Percentiles rank a stretch among this genome's conserved stretches.
Conservation (phyloP, 2,888 invertebrate species). For the Lasioglossum malachurum region DNA sequence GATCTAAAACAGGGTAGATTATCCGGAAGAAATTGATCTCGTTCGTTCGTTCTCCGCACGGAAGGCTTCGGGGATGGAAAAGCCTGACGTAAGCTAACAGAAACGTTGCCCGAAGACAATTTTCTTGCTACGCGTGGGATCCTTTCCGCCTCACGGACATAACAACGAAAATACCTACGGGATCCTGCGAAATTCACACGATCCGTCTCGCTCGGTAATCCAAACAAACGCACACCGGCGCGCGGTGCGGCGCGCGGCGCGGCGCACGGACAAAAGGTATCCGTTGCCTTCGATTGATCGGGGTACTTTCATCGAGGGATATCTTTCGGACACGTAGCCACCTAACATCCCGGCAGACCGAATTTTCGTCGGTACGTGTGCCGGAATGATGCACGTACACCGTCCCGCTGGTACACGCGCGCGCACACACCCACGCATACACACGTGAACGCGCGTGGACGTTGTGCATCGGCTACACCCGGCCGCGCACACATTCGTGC, state of each 20-base stretch:
- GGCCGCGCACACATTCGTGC: slow-evolving; percentile 29
- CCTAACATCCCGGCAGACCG: slow-evolving; percentile 71
- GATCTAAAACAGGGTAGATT: not conserved
- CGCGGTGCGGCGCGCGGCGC: too few species aligned
- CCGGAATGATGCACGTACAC: slow-evolving; percentile 48
- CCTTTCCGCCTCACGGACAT: slow-evolving; percentile 31
- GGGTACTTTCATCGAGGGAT: slow-evolving; percentile 70
- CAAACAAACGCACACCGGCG: slow-evolving; percentile 51
- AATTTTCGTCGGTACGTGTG: slow-evolving; percentile 65
- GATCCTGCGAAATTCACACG: slow-evolving; percentile 52
- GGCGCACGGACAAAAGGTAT: slow-evolving; percentile 55
- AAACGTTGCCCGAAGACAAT: slow-evolving; percentile 47
- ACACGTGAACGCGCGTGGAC: slow-evolving; percentile 13
- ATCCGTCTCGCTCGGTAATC: slow-evolving; percentile 58
- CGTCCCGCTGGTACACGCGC: slow-evolving; percentile 1
- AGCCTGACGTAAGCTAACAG: slow-evolving; percentile 36
- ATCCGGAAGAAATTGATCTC: not conserved
- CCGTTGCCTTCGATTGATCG: slow-evolving; percentile 70
- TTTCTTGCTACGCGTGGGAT: slow-evolving; percentile 33
- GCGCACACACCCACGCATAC: slow-evolving; percentile 33
- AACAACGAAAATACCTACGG: slow-evolving; percentile 55
- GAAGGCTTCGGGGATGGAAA: slow-evolving; percentile 12
- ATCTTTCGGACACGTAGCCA: slow-evolving; percentile 72
- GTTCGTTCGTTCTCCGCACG: not conserved
- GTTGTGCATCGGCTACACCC: slow-evolving; percentile 5